These are phyloP conservation scores for Palythoa caribaeorum DNA, from an alignment of 92 coral and sea anemone genomes.

Conservation along the genomic window DNA sequence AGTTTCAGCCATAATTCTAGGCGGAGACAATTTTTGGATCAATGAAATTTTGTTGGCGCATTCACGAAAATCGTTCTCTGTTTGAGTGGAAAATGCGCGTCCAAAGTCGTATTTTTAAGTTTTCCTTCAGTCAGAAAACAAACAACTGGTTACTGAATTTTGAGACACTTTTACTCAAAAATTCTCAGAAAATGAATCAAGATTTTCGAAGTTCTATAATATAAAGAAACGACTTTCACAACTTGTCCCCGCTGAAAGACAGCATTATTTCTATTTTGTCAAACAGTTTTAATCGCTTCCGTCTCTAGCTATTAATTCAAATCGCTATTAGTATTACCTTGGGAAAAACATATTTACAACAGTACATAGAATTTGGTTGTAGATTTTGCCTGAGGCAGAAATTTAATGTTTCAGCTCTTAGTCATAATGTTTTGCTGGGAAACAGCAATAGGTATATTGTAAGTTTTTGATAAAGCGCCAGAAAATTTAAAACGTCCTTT, in stretches of 20 bases:
- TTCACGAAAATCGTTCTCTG: constrained; percentile 1
- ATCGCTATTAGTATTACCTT: not conserved
- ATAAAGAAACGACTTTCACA: constrained; percentile 7
- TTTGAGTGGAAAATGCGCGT: not conserved
- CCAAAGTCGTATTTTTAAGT: not conserved
- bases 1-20: constrained; percentile 36
- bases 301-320: constrained; percentile 6
- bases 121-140: too few species aligned
- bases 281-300: constrained; percentile 18
- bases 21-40: constrained; percentile 21
- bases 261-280: not conserved
- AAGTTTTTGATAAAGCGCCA: not conserved
- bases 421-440: not conserved
- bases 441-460: not conserved
- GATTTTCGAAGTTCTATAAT: not conserved
- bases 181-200: not conserved
- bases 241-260: constrained; percentile 17
- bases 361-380: not conserved
- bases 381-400: constrained; percentile 14
- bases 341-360: not conserved
- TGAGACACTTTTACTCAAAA: not conserved
- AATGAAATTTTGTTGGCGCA: not conserved
- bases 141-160: not conserved
- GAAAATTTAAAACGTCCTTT: not conserved
- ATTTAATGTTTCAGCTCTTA: not conserved